Base-by-base conservation (phyloP, 2,888 invertebrate species). In the Pyrgus malvae region DNA sequence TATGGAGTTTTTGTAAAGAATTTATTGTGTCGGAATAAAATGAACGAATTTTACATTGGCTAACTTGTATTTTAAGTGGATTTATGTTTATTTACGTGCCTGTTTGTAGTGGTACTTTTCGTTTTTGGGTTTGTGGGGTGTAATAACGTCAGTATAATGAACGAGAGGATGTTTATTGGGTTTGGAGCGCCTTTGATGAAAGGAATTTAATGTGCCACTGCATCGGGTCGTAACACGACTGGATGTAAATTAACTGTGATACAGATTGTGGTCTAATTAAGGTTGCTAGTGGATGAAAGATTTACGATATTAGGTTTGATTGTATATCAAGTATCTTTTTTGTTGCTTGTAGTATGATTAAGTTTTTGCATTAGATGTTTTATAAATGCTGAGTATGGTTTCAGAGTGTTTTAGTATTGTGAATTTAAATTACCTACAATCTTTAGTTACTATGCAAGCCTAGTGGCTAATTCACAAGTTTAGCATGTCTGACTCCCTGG, bases 161-260 rank as follows among this genome's bases (percentile, higher is more conserved):
- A 4, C 14, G 16, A 35, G 25, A 5, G 35, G 40, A 23, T 19
- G 35, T 55, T 33, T 40, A 55, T 25, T 17, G 17, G 41, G 33
- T 21, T 7, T 41, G 31, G 48, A 8, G 40, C 23, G 17, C 12
- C 46, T 31, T 38, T 40, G 54, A 40, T 11, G 35, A n/a, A n/a
- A n/a, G n/a, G n/a, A 31, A 50, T 60, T 63, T 60, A 65, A 60
- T 61, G 67, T 59, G 60, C 66, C 72, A 65, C 66, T 63, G 66
- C n/a, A n/a, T n/a, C n/a, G 35, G 45, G 29, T 19, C 27, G 51
- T 51, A 44, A 51, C 38, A 17, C 1, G 1, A 6, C 21, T 12
- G 27, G 25, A 11, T 3, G 44, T 44, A 42, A 42, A 42, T 51
- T 42, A 51, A n/a, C n/a, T 41, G 17, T 50, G 50, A 27, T 35